Conservation (phyloP, 2,113 vertebrate species). For the Casuarius casuarius region DNA sequence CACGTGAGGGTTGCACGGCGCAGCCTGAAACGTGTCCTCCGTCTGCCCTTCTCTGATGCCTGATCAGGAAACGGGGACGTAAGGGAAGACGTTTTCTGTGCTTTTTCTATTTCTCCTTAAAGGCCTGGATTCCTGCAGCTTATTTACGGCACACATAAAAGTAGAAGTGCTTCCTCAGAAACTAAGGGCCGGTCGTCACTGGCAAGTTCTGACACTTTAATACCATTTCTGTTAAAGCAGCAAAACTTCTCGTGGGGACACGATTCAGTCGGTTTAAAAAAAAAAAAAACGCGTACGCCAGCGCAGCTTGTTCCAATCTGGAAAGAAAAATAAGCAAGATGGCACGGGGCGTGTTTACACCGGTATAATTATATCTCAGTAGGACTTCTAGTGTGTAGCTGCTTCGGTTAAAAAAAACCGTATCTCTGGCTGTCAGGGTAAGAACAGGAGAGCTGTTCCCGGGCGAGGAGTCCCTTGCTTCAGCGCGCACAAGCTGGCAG, state of each 20-base stretch:
- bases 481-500: neutral
- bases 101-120: conserved; percentile 23
- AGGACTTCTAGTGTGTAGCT: neutral
- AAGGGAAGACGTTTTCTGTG: conserved; percentile 1
- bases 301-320: neutral
- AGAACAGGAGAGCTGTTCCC: neutral
- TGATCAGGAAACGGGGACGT: neutral
- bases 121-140: neutral
- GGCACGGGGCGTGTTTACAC: neutral
- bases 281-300: neutral
- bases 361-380: neutral
- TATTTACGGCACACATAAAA: conserved; percentile 3
- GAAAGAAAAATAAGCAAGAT: neutral
- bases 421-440: neutral
- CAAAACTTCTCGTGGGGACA: neutral
- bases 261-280: neutral
- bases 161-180: neutral
- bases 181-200: neutral
- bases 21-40: conserved; percentile 7
- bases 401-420: neutral
- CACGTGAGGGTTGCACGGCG: fast-evolving
- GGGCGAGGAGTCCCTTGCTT: neutral
- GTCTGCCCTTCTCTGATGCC: neutral
- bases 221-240: neutral
- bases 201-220: neutral